A percentile compares a stretch with the other conserved stretches of the same genome.
Evolutionary conservation across 2,797 vertebrate genomes (phyloP).

Genomic region (Crax fasciolata): DNA sequence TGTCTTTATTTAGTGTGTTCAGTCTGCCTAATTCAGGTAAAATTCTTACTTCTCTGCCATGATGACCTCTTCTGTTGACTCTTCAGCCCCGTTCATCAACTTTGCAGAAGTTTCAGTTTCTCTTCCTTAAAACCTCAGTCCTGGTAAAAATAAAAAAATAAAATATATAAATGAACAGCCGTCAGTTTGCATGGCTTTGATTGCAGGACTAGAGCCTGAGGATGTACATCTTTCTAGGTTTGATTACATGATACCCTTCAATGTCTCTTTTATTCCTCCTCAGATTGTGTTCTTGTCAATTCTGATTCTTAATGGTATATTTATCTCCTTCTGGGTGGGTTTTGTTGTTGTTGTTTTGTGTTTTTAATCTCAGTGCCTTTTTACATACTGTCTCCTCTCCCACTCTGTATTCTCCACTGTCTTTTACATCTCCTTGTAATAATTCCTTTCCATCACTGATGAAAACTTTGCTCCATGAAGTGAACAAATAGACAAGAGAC

Average conservation of each 20-base stretch:
- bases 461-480: background rate
- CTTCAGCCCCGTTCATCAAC: background rate
- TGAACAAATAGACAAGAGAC: background rate
- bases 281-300: background rate
- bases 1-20: background rate
- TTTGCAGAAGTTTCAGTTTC: background rate
- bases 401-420: background rate
- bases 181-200: background rate
- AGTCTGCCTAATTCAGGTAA: background rate
- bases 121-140: background rate
- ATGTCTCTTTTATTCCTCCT: background rate
- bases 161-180: rapidly evolving
- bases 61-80: background rate
- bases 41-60: background rate
- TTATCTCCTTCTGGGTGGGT: background rate
- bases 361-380: rapidly evolving
- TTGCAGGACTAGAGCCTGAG: background rate
- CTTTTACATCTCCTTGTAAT: background rate
- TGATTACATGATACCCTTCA: background rate
- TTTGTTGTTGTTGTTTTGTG: background rate
- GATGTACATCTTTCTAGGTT: background rate
- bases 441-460: background rate
- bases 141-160: background rate
- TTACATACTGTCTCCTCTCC: background rate
- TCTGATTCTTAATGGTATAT: background rate